Base-by-base conservation (phyloP, 1,140 invertebrate species). In the Brachionus calyciflorus region DNA sequence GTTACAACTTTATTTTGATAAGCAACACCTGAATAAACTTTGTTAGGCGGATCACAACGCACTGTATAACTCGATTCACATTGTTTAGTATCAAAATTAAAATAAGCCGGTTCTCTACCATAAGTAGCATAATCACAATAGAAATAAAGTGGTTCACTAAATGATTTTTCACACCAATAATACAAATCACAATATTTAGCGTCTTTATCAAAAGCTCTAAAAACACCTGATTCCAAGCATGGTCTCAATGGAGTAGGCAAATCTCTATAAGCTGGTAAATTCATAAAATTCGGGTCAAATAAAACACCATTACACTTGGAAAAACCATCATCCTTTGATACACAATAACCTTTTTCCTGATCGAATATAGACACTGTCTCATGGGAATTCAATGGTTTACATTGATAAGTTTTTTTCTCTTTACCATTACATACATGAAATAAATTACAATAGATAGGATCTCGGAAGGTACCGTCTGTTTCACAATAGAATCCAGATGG, bases 381-480 rank as follows among this genome's bases (percentile, higher is more conserved):
- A 19, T 17, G 5, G 9, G 26, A 33, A 30, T 57, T 33, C 0
- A 51, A 5, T n/a, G 69, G 37, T 33, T 73, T 73, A 26, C 73
- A 76, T 41, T 76, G 51, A 30, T 51, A 76, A 9, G 33, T 57
- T 14, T 49, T 46, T 48, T 55, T 55, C n/a, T 55, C 37, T 0
- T 37, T 24, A 21, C 28, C 30, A 41, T 10, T 19, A 10, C 73
- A 76, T 26, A 41, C 40, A 57, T 76, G 73, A 44, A 76, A 76
- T 9, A 76, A 48, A 57, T 76, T 76, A 19, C 73, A 76, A 41
- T 48, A 76, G 30, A 76, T 55, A 12, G 73, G 73, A 57, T 76
- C 73, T 10, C 40, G 21, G 17, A 33, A 55, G 4, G 46, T 60
- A 10, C 73, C 73, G 9, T 76, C 73, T 21, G 10, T 41, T 30